Percentiles rank a stretch among this genome's conserved stretches.
These are phyloP conservation scores for Caenorhabditis doughertyi DNA, from an alignment of 2,888 invertebrate genomes.

Conservation along the genomic window DNA sequence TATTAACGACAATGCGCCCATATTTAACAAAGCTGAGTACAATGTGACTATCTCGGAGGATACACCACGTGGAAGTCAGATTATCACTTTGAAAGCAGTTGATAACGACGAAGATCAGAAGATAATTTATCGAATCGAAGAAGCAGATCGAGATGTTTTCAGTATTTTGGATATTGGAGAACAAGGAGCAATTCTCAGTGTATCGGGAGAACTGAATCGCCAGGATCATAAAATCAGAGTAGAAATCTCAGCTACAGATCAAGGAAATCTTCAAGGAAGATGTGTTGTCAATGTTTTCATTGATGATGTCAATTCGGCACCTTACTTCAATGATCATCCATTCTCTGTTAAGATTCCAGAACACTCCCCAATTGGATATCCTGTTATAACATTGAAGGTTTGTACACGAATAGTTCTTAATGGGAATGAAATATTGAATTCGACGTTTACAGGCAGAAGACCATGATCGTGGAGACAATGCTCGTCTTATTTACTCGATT, in stretches of 20 bases:
- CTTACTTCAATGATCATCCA: constrained; percentile 77
- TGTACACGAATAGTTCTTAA: not conserved
- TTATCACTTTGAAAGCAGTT: constrained; percentile 76
- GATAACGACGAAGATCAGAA: constrained; percentile 79
- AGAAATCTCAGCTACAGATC: constrained; percentile 79
- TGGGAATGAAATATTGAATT: not conserved
- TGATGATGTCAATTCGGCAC: constrained; percentile 80
- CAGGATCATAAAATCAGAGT: constrained; percentile 75
- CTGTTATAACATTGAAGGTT: constrained; percentile 91
- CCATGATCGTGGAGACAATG: constrained; percentile 95
- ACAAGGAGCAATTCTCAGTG: constrained; percentile 76
- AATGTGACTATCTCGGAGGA: constrained; percentile 90
- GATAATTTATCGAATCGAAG: constrained; percentile 79
- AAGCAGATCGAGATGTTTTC: constrained; percentile 72
- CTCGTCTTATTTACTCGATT: constrained; percentile 86
- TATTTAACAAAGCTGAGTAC: constrained; percentile 88
- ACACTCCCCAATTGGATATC: constrained; percentile 90
- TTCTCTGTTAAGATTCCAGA: constrained; percentile 86
- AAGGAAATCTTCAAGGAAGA: constrained; percentile 68
- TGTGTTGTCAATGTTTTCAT: constrained; percentile 84
- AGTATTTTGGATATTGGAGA: constrained; percentile 78
- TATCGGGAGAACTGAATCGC: constrained; percentile 73
- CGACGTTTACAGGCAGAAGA: constrained; percentile 87
- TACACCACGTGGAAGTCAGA: constrained; percentile 83
- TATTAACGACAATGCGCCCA: constrained; percentile 94